Conservation (phyloP, 2,888 invertebrate species). For the Camptogramma bilineatum region DNA sequence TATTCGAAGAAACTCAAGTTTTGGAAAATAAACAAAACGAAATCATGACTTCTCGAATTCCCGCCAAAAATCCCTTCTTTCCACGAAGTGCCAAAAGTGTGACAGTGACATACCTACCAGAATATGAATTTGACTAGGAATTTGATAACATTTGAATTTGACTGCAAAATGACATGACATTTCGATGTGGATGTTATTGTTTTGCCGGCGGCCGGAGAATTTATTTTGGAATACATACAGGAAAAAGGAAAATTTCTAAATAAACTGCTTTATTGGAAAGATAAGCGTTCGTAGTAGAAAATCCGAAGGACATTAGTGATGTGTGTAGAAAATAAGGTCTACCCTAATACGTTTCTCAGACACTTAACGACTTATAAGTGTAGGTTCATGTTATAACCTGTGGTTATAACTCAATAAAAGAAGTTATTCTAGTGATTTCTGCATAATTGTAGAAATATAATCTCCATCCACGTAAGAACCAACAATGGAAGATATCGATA, state of each 20-base stretch:
- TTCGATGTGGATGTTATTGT: background rate
- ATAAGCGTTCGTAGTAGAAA: no score
- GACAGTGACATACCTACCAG: constrained; percentile 2
- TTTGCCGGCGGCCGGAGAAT: background rate
- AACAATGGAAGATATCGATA: constrained; percentile 32
- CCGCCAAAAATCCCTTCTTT: no score
- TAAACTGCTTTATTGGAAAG: background rate
- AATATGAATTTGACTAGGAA: no score
- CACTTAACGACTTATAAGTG: no score
- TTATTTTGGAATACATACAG: background rate
- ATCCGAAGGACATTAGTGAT: no score
- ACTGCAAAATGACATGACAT: background rate
- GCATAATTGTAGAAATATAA: background rate
- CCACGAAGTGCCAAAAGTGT: no score
- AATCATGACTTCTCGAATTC: no score
- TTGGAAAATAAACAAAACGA: no score
- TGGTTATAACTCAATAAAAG: background rate
- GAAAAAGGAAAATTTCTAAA: background rate
- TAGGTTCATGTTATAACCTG: no score
- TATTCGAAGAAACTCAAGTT: no score
- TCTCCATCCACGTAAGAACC: background rate
- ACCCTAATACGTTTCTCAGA: no score
- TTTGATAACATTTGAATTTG: background rate
- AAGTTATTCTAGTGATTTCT: background rate
- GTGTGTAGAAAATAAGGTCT: no score